Conservation (phyloP, 2,113 vertebrate genomes). For the Thamnophis sirtalis region DNA sequence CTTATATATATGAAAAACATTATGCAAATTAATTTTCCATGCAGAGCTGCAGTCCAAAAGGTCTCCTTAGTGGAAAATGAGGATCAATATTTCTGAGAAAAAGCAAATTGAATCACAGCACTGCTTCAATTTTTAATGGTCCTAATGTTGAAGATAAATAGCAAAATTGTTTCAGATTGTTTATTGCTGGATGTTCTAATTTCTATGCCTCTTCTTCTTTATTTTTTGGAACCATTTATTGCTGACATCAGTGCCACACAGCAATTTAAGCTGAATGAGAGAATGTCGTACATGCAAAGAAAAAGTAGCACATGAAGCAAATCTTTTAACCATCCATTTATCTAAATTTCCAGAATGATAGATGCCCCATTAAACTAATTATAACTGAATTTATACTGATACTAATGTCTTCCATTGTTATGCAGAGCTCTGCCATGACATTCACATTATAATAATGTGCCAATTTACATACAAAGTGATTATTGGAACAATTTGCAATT, state of each 20-base stretch:
- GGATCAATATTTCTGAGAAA: conserved; percentile 65
- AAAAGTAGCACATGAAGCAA: conserved; percentile 36
- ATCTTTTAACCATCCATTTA: conserved; percentile 46
- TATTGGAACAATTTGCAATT: conserved; percentile 27
- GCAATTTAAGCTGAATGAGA: conserved; percentile 17
- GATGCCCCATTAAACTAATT: conserved; percentile 37
- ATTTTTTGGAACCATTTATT: conserved; percentile 33
- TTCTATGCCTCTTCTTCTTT: conserved; percentile 42
- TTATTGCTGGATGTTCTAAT: conserved; percentile 48
- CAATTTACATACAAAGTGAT: conserved; percentile 29
- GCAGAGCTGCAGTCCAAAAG: conserved; percentile 51
- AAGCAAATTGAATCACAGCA: conserved; percentile 58
- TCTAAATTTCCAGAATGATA: conserved; percentile 39
- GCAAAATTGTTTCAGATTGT: conserved; percentile 53
- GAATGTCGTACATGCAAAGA: conserved; percentile 25
- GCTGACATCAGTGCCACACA: conserved; percentile 39
- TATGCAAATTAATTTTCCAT: conserved; percentile 65
- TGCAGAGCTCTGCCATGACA: conserved; percentile 19
- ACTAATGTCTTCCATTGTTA: conserved; percentile 10
- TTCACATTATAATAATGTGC: conserved; percentile 38
- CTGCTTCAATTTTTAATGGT: conserved; percentile 59
- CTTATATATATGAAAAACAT: conserved; percentile 50
- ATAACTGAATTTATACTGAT: conserved; percentile 43
- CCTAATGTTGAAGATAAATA: conserved; percentile 60
- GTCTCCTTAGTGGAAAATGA: conserved; percentile 55